Conservation (phyloP, 1,140 invertebrate species). For the Adelges cooleyi region DNA sequence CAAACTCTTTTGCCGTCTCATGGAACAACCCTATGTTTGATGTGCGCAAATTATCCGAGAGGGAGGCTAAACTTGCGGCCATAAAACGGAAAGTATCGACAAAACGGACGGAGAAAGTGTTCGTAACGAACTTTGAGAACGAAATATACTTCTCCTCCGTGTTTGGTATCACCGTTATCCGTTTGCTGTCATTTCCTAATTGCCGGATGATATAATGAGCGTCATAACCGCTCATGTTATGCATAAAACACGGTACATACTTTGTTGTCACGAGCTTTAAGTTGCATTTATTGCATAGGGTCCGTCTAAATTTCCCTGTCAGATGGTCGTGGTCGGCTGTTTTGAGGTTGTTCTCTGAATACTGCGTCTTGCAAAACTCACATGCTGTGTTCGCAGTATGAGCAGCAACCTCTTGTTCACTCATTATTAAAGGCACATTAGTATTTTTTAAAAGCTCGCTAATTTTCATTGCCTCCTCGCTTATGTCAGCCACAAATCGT, state of each 20-base stretch:
- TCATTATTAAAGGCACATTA: background rate
- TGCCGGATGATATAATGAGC: conserved; percentile 26
- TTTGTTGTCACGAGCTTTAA: conserved; percentile 16
- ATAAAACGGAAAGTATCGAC: background rate
- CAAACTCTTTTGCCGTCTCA: background rate
- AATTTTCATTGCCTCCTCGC: background rate
- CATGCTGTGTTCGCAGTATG: background rate
- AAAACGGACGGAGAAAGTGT: background rate
- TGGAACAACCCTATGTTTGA: background rate
- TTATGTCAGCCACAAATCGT: background rate
- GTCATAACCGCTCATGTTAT: conserved; percentile 31
- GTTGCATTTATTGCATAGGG: conserved; percentile 30
- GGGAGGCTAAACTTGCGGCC: background rate
- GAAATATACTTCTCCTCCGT: background rate
- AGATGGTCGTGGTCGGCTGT: conserved; percentile 31
- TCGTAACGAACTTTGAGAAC: background rate
- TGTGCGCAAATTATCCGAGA: background rate
- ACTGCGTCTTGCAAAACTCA: background rate
- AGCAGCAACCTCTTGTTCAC: background rate
- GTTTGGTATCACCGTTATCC: background rate
- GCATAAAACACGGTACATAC: conserved; percentile 30
- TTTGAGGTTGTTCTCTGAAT: background rate
- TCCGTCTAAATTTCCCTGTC: conserved; percentile 25
- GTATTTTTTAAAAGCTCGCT: background rate
- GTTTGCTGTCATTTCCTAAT: background rate